Evolutionary conservation across 2,888 invertebrate genomes (phyloP).

Genomic region (Temnothorax ravouxi): DNA sequence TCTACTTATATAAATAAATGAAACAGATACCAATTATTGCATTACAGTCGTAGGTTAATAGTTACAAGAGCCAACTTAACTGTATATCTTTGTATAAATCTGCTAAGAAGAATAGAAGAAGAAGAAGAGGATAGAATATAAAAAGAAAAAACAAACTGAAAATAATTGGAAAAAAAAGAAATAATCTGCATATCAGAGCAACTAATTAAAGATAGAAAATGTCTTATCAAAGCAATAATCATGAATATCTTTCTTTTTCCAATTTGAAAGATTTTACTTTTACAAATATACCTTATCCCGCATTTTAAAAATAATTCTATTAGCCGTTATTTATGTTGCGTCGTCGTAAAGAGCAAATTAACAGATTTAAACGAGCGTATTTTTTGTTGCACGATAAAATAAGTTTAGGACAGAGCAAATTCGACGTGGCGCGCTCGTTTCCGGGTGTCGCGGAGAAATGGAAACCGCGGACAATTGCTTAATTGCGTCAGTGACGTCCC

Average conservation of each 20-base stretch:
- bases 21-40: neutral
- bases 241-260: neutral
- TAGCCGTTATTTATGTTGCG: neutral
- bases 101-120: neutral
- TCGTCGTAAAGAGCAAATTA: neutral
- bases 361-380: neutral
- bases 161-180: neutral
- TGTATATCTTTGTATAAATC: neutral
- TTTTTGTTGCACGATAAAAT: slow-evolving; percentile 11
- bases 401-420: slow-evolving; percentile 42
- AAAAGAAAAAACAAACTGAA: neutral
- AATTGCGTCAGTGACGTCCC: slow-evolving; percentile 79
- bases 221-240: neutral
- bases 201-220: neutral
- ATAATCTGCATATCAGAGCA: neutral
- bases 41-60: neutral
- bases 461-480: slow-evolving; percentile 85
- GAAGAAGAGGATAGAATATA: neutral
- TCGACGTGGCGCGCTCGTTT: slow-evolving; percentile 69
- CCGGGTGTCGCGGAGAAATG: slow-evolving; percentile 80
- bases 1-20: neutral
- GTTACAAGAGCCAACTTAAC: neutral
- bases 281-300: neutral
- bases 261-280: neutral
- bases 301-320: neutral